Evolutionary conservation across 2,797 vertebrate species (phyloP).

Genomic region (Sebastes matsubarae): DNA sequence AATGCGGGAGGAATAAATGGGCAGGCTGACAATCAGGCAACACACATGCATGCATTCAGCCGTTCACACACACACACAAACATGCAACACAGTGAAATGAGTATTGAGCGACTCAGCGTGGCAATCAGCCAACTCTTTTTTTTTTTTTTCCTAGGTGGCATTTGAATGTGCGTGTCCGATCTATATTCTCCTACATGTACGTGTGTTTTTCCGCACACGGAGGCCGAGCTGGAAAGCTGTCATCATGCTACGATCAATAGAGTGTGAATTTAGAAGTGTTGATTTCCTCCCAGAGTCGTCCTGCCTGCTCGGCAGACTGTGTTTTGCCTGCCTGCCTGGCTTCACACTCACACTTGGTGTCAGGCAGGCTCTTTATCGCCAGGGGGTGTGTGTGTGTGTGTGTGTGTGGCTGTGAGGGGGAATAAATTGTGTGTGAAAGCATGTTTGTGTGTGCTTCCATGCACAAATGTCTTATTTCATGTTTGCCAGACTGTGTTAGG

Average conservation of each 20-base stretch:
- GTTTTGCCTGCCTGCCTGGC: conserved; percentile 12
- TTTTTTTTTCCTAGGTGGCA: neutral
- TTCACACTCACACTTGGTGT: conserved; percentile 38
- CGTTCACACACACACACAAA: conserved; percentile 4
- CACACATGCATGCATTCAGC: conserved; percentile 3
- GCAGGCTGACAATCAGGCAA: conserved; percentile 19
- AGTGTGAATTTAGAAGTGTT: conserved; percentile 50
- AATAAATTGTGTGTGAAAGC: neutral
- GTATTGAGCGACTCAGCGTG: conserved; percentile 16
- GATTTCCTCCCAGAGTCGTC: conserved; percentile 37
- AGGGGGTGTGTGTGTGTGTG: neutral
- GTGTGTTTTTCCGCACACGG: conserved; percentile 8
- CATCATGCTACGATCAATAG: conserved; percentile 52
- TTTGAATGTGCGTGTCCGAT: neutral
- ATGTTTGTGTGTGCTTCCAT: neutral
- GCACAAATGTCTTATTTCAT: conserved; percentile 15
- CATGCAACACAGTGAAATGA: conserved; percentile 18
- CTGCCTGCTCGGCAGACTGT: conserved; percentile 40
- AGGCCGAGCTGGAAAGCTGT: conserved; percentile 35
- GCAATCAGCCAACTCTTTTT: conserved; percentile 23
- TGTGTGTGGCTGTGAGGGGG: neutral
- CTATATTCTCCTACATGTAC: neutral
- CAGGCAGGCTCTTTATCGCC: conserved; percentile 39
- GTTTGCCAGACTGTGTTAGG: neutral
- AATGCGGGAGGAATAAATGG: conserved; percentile 74